Evolutionary conservation across 2,888 invertebrate genomes (phyloP).

Genomic region (Parapristionchus giblindavisi): DNA sequence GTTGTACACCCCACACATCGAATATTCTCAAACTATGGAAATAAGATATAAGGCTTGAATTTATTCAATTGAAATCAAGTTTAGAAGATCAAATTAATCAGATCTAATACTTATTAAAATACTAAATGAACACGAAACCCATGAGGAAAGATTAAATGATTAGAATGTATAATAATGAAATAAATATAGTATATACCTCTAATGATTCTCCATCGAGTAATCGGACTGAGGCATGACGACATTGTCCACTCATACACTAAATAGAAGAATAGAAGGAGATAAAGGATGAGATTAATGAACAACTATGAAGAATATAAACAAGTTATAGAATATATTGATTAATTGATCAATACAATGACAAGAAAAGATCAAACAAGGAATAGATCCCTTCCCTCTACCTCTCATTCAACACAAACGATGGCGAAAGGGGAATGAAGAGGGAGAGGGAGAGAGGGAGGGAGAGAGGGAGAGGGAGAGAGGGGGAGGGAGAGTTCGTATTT

Average conservation of each 20-base stretch:
- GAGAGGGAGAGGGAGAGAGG: background rate
- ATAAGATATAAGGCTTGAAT: background rate
- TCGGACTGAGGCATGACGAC: conserved; percentile 28
- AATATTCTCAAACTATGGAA: background rate
- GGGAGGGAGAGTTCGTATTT: background rate
- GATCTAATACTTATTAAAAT: no score
- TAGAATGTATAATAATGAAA: background rate
- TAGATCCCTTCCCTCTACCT: background rate
- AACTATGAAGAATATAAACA: background rate
- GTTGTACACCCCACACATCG: no score
- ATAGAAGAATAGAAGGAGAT: background rate
- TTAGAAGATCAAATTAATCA: no score
- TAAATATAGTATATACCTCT: background rate
- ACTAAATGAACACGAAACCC: background rate
- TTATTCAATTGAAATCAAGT: background rate
- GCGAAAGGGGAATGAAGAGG: background rate
- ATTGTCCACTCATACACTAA: conserved; percentile 34
- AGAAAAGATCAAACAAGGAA: background rate
- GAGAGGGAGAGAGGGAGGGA: conserved; percentile 11
- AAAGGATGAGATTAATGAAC: background rate
- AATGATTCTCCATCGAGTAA: conserved; percentile 34
- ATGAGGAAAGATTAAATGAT: background rate
- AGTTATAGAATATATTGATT: background rate
- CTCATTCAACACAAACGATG: background rate
- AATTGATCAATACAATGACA: background rate